These are phyloP conservation scores for Lacerta viridis DNA, from an alignment of 2,797 vertebrate species.

Conservation along the genomic window DNA sequence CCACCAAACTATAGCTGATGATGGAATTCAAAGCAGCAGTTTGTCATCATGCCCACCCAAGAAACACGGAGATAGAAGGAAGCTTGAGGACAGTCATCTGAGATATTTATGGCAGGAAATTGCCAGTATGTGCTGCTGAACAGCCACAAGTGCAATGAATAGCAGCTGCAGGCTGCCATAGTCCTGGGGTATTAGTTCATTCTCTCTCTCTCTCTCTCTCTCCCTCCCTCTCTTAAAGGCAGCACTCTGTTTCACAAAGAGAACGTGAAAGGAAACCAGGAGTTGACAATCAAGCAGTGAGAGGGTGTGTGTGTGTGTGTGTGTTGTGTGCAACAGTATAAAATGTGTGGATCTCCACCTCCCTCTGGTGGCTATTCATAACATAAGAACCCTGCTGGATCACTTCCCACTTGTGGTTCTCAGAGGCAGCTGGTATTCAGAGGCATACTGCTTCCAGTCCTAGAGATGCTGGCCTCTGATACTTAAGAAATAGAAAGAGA, in stretches of 20 bases:
- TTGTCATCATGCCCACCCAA: conserved; percentile 7
- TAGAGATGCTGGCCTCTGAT: too few species aligned
- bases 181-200: not conserved
- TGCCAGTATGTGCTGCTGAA: not conserved
- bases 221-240: not conserved
- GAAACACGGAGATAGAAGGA: not conserved
- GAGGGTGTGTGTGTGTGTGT: too few species aligned
- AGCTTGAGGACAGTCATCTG: not conserved
- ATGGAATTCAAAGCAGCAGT: not conserved
- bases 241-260: not conserved
- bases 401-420: too few species aligned
- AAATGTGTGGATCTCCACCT: not conserved
- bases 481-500: not conserved
- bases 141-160: not conserved
- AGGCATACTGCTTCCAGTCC: too few species aligned
- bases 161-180: conserved; percentile 20
- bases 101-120: conserved; percentile 32
- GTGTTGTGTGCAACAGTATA: not conserved
- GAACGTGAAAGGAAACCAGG: not conserved
- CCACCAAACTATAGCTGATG: not conserved
- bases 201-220: too few species aligned
- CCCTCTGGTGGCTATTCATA: conserved; percentile 13
- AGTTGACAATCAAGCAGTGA: not conserved
- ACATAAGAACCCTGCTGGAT: too few species aligned
- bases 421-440: too few species aligned